Base-by-base conservation (phyloP, 2,888 invertebrate genomes). In the Eupithecia centaureata region DNA sequence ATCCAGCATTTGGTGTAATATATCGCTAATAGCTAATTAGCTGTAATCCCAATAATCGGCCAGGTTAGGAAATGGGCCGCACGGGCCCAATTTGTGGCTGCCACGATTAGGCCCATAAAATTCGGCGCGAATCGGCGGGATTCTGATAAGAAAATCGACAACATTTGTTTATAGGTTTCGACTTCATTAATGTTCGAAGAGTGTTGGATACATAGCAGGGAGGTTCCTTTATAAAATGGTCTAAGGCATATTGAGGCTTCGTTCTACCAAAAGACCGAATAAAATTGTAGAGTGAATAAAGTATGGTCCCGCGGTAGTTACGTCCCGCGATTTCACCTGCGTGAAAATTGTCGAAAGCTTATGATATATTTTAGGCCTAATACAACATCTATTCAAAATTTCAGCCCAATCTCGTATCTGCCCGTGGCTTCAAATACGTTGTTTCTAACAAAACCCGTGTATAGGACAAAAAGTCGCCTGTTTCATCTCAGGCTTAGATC, bases 1-100 rank as follows among this genome's bases (percentile, higher is more conserved):
- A 71, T 70, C 65, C 67, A 65, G 70, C 62, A 35, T 73, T 70
- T 67, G 82, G 79, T 79, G 84, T 82, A 81, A 83, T 86, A 85
- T 91, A 92, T 90, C 82, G 88, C 88, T 88, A 91, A 91, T 91
- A 91, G 91, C 87, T 92, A 92, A 93, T 93, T 93, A 93, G 88
- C 82, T 77, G 87, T 88, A 92, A 91, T 91, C 92, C 92, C 81
- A 47, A 86, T 92, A 92, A 92, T 92, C 89, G 92, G 87, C 80
- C 90, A 91, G 91, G 90, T 92, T 90, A 91, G 91, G 82, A 84
- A 88, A 92, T 91, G 84, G 88, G 83, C 88, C 92, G 85, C 91
- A 61, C 76, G 93, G 91, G 93, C 74, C 89, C 92, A 86, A 91
- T 93, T 91, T 87, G 90, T 84, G 90, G 90, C 77, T 76, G 83